Evolutionary conservation across 2,797 vertebrate species (phyloP), one percentile per base, ranked within the genome.

Genomic region (Acanthurus tractus): DNA sequence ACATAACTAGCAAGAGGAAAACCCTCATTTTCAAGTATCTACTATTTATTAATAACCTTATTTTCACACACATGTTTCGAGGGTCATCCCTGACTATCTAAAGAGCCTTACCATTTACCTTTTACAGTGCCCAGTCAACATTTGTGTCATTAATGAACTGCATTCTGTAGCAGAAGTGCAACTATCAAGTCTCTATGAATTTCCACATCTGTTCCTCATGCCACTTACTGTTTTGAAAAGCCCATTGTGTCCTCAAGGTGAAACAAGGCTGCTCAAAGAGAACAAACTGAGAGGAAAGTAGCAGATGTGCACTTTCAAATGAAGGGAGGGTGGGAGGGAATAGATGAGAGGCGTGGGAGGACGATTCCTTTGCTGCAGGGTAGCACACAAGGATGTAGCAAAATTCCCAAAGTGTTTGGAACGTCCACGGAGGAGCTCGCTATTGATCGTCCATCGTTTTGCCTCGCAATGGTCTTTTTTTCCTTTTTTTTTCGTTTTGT

Each of bases 91-190:
- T 91, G 88, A 89, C 89, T 87, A 88, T 79, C 83, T 84, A 71
- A 84, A 88, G 76, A 94, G 81, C 92, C 92, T 94, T 94, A 94
- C 92, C 93, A 93, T 94, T 93, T 85, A 93, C 85, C 79, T 70
- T 89, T 82, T 93, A 86, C 91, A 94, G 86, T 93, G 81, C 90
- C 86, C 90, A 88, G 90, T 92, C 89, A 90, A 40, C 88, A 89
- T 83, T 63, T 91, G 80, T 93, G 88, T 92, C 87, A 92, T 81
- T 83, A 88, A 84, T 64, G 83, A 82, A 91, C 87, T 92, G 92
- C 93, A 93, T 94, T 93, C 90, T 93, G 93, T 94, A 94, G 91
- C 89, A 94, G 92, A 93, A 91, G 87, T 93, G 93, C 91, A 92
- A 86, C 86, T 88, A 74, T 90, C 78, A 87, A 90, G 88, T 89